Conservation (phyloP, 2,113 vertebrate species). For the Scalopus aquaticus region DNA sequence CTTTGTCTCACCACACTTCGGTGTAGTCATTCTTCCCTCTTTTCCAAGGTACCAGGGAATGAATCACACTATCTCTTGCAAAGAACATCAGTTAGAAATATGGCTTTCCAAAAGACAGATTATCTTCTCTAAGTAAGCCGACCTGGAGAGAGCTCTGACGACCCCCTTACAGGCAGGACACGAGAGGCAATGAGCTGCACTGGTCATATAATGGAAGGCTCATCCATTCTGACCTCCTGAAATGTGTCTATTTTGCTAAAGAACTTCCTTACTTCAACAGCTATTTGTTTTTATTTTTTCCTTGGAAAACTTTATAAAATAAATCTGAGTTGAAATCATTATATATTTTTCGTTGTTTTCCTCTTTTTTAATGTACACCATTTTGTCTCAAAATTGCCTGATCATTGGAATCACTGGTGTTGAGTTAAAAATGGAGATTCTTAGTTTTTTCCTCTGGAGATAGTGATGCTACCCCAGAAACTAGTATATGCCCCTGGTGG, state of each 20-base stretch:
- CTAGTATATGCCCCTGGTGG: not conserved
- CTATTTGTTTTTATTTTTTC: not conserved
- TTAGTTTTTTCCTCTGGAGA: not conserved
- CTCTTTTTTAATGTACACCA: not conserved
- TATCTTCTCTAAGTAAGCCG: not conserved
- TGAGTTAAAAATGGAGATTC: not conserved
- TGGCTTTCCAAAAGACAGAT: slow-evolving; percentile 36
- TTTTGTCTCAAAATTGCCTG: not conserved
- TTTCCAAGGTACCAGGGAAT: not conserved
- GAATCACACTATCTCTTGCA: not conserved
- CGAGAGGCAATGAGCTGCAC: not conserved
- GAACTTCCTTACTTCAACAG: not conserved
- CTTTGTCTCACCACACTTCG: not conserved
- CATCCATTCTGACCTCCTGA: not conserved
- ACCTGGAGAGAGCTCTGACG: not conserved
- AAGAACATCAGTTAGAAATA: slow-evolving; percentile 22
- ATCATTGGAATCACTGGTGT: not conserved
- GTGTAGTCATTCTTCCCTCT: not conserved
- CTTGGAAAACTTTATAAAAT: slow-evolving; percentile 8
- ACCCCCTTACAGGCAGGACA: not conserved
- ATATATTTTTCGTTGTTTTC: not conserved
- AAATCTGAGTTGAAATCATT: not conserved
- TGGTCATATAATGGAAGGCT: not conserved
- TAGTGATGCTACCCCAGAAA: not conserved
- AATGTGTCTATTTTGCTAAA: not conserved